Evolutionary conservation across 2,888 invertebrate species (phyloP).

Genomic region (Pegoplata infirma): DNA sequence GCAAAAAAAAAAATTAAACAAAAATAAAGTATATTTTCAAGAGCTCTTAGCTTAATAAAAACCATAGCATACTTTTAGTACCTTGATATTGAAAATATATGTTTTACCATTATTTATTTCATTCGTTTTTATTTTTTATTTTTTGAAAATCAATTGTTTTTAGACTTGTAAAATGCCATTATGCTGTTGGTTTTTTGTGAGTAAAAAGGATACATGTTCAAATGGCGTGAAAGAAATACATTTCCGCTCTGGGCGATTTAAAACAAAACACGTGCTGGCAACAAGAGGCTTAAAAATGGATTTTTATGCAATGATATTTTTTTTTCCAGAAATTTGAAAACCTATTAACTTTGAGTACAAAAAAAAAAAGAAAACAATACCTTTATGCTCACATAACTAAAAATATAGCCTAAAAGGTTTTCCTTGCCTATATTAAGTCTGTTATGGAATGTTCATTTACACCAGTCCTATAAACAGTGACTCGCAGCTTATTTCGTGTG

Average conservation of each 20-base stretch:
- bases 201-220: slow-evolving; percentile 18
- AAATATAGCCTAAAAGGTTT: not conserved
- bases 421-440: not conserved
- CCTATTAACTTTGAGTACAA: not conserved
- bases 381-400: not conserved
- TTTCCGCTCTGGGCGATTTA: slow-evolving; percentile 17
- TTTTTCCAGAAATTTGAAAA: too few species aligned
- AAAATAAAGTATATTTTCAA: not conserved
- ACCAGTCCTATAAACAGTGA: too few species aligned
- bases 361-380: too few species aligned
- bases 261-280: not conserved
- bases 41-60: slow-evolving; percentile 1
- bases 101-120: not conserved
- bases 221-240: slow-evolving; percentile 32
- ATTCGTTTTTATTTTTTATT: not conserved
- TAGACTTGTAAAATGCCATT: not conserved
- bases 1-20: not conserved
- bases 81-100: slow-evolving; percentile 34
- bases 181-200: not conserved
- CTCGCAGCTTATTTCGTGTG: too few species aligned
- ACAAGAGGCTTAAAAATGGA: not conserved
- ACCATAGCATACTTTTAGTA: slow-evolving; percentile 21
- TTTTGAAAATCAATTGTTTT: not conserved
- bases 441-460: not conserved
- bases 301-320: too few species aligned